Evolutionary conservation across 2,797 vertebrate genomes (phyloP).

Genomic region (Pitangus sulphuratus): DNA sequence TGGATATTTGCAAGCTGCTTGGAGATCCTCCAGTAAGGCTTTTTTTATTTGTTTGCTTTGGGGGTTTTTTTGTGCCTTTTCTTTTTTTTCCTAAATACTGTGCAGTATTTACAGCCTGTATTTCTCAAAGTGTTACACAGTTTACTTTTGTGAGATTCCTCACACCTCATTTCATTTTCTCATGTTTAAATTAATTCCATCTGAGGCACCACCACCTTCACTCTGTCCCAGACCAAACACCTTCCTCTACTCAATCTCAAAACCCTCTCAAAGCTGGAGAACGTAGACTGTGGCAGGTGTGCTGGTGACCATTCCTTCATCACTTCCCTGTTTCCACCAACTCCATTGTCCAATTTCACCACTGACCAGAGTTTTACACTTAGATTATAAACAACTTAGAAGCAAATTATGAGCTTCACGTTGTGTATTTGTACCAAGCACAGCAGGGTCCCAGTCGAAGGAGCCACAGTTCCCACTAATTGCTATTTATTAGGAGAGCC

Average conservation of each 20-base stretch:
- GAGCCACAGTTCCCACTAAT: neutral
- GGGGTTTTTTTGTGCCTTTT: neutral
- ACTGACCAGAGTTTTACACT: neutral
- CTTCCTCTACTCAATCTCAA: neutral
- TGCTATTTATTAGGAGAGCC: neutral
- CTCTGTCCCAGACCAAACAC: neutral
- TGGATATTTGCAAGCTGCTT: constrained; percentile 37
- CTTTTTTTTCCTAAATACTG: neutral
- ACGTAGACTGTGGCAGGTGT: neutral
- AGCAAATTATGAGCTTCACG: accelerated
- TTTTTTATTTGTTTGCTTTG: neutral
- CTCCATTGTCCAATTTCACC: neutral
- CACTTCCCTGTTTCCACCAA: neutral
- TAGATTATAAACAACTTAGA: neutral
- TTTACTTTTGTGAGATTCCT: neutral
- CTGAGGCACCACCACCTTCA: neutral
- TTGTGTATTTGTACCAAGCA: neutral
- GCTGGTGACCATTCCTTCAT: neutral
- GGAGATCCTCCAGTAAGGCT: neutral
- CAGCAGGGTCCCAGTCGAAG: neutral
- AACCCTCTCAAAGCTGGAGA: neutral
- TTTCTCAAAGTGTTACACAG: neutral
- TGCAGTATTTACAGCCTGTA: neutral
- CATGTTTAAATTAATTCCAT: neutral
- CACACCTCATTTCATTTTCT: neutral